Evolutionary conservation across 2,113 vertebrate species (phyloP), one percentile per base, ranked within the genome.

Genomic region (Caranx melampygus): DNA sequence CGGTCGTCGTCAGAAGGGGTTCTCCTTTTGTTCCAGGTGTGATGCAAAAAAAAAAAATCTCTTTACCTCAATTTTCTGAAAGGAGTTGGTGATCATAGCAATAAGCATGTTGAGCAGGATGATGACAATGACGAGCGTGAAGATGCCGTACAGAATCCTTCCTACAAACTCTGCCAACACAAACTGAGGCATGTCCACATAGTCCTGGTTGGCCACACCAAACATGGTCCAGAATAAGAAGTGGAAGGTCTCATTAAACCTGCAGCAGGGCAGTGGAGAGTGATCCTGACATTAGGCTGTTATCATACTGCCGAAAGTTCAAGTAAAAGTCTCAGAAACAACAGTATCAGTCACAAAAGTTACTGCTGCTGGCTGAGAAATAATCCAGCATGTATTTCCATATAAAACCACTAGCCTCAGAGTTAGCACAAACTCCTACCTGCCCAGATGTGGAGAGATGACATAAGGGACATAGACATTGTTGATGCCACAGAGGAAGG

Each of bases 181-280:
- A 83, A 93, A 97, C 59, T 95, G 80, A 0, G 95, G 95, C 95
- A 97, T 96, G 87, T 97, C 96, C 72, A 97, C 96, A 26, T 95
- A 94, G 0, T 93, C 92, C 88, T 95, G 95, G 64, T 96, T 96
- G 59, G 94, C 95, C 88, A 96, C 94, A 2, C 97, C 96, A 20
- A 98, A 97, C 96, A 98, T 97, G 60, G 97, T 97, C 96, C 96
- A 97, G 94, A 97, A 98, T n/a, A 97, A 93, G 91, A 97, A 97
- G 84, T 92, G 94, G 89, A 98, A 96, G 0, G 96, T 97, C 89
- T 97, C 96, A 0, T 97, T 98, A 77, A 98, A 96, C 87, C 96
- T 97, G 85, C 51, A 61, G 52, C 2, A 65, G 59, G 11, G 21
- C 21, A 61, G 2, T 6, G n/a, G 26, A 61, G 54, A 54, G 35